Base-by-base conservation (phyloP, 2,888 invertebrate species). In the Plusia festucae region DNA sequence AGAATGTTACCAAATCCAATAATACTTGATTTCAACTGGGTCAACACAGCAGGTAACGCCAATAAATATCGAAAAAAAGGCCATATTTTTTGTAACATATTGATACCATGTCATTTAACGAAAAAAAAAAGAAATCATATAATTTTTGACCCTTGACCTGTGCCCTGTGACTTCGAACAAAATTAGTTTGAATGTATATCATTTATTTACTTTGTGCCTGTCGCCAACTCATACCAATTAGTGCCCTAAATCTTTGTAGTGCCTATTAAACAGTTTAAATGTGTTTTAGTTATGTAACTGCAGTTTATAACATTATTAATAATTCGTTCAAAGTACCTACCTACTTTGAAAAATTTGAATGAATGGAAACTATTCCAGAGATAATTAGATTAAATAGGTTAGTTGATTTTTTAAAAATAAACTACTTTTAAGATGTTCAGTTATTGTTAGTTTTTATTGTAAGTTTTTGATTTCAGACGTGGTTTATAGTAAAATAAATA, bases 401-500 rank as follows among this genome's bases (percentile, higher is more conserved):
- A 46, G 24, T 52, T 40, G 30, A 54, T 64, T 61, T 44, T 59
- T 56, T 16, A 40, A 67, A 65, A 59, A 63, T 60, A 64, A n/a
- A n/a, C 40, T 40, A 65, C 40, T 44, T 32, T 51, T 60, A 71
- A 67, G 68, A 61, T 71, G 68, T 62, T 70, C 68, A 63, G 60
- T 65, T 70, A 63, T 70, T 73, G 54, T 53, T 72, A 68, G 68
- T 60, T 59, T 64, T 64, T 53, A 20, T 67, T 73, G 52, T 73
- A 63, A 55, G 53, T 72, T 65, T 49, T 30, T 72, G 55, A 58
- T 68, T 60, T 60, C 70, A 60, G 62, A 68, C 53, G 62, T 63
- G 44, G 53, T 58, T 76, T 65, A 76, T 65, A 81, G 68, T 81
- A 70, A 76, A 69, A 64, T 65, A 49, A 66, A 61, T 68, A 70